Evolutionary conservation across 2,888 invertebrate genomes (phyloP).

Genomic region (Cerceris ruficornis): DNA sequence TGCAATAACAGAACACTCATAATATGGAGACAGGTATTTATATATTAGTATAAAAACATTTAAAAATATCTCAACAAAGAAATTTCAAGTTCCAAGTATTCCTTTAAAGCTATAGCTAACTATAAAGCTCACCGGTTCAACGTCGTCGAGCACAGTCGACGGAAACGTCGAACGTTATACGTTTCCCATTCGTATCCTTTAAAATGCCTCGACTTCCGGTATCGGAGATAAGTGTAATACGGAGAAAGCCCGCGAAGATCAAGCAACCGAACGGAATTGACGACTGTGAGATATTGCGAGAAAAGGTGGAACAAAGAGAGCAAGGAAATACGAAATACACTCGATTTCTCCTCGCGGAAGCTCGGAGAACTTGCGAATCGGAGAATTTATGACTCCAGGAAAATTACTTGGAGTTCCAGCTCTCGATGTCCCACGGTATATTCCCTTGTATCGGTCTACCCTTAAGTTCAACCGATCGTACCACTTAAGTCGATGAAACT

Average conservation of each 20-base stretch:
- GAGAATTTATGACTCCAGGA: slow-evolving; percentile 14
- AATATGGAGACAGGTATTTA: too few species aligned
- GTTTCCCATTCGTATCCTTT: background rate
- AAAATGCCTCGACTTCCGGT: too few species aligned
- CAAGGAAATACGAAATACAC: background rate
- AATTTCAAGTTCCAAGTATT: too few species aligned
- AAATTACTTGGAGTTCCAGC: slow-evolving; percentile 11
- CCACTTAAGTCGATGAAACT: background rate
- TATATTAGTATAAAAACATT: too few species aligned
- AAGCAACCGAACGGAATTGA: slow-evolving; percentile 1
- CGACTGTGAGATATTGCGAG: slow-evolving; percentile 3
- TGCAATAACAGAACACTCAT: too few species aligned
- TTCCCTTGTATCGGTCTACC: background rate
- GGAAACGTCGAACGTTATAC: slow-evolving; percentile 14
- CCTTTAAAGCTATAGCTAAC: too few species aligned
- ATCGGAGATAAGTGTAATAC: too few species aligned
- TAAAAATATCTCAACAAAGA: too few species aligned
- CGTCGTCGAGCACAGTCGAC: background rate
- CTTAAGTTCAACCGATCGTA: too few species aligned
- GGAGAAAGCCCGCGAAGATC: background rate
- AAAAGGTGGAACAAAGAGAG: slow-evolving; percentile 12
- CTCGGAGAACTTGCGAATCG: background rate
- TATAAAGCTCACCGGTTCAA: too few species aligned
- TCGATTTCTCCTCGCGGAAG: slow-evolving; percentile 7
- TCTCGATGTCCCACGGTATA: background rate